A percentile compares a stretch with the other conserved stretches of the same genome.
Conservation (phyloP, 2,797 vertebrate species). For the Cuculus canorus region DNA sequence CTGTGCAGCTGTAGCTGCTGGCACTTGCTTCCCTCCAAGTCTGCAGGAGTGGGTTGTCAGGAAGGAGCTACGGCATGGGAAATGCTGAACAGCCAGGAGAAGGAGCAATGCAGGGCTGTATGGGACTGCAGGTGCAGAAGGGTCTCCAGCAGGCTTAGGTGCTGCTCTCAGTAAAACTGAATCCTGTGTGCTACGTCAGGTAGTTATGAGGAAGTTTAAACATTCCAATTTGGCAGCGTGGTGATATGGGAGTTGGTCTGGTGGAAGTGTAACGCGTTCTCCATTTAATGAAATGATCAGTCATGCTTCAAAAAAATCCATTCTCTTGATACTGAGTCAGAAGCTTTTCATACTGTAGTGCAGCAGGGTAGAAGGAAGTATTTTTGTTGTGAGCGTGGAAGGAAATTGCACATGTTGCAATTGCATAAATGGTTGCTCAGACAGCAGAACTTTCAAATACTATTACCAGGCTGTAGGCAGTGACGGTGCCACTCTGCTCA, state of each 20-base stretch:
- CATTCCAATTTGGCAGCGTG: rapidly evolving
- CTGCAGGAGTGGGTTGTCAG: not conserved
- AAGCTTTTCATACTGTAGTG: not conserved
- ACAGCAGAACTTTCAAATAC: not conserved
- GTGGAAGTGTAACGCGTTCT: not conserved
- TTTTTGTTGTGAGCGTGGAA: not conserved
- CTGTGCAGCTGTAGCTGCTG: not conserved
- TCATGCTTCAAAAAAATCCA: not conserved
- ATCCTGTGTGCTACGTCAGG: not conserved
- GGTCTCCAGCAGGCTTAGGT: not conserved
- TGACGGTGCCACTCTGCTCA: not conserved
- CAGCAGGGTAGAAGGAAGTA: not conserved
- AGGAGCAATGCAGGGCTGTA: not conserved
- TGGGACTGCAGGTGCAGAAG: not conserved
- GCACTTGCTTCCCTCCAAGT: not conserved
- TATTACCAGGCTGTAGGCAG: not conserved
- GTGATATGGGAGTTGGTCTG: not conserved
- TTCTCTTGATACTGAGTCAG: not conserved
- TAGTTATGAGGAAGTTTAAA: not conserved
- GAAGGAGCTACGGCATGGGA: rapidly evolving
- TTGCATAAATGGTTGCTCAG: not conserved
- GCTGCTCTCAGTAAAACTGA: not conserved
- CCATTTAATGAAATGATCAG: not conserved
- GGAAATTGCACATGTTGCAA: not conserved
- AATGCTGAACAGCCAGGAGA: not conserved